Conservation (phyloP, 2,888 invertebrate genomes). For the Protonemura montana region DNA sequence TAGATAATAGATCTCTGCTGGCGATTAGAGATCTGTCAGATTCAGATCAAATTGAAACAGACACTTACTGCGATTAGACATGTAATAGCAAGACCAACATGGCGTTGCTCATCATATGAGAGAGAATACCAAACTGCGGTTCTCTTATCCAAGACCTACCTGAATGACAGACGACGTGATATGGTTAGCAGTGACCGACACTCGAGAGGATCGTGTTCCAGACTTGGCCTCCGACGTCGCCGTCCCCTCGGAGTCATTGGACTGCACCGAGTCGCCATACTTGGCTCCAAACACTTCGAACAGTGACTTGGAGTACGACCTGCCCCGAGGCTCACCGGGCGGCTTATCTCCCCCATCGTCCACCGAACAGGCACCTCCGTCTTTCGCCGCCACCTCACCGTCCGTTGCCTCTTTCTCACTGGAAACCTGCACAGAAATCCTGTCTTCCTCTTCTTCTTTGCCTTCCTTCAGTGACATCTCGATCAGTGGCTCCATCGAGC, state of each 20-base stretch:
- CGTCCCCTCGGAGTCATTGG: background rate
- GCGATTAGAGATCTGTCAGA: no score
- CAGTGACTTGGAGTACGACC: conserved; percentile 30
- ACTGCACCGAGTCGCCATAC: conserved; percentile 27
- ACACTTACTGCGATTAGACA: no score
- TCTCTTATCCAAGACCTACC: no score
- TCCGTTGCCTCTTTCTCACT: background rate
- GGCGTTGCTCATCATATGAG: no score
- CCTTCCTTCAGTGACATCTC: conserved; percentile 23
- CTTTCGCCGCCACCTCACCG: background rate
- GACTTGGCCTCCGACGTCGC: background rate
- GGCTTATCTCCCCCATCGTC: background rate
- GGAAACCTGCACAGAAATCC: background rate
- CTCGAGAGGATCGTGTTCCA: conserved; percentile 2
- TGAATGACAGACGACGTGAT: conserved; percentile 46
- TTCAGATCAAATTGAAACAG: no score
- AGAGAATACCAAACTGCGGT: no score
- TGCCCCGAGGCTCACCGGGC: background rate
- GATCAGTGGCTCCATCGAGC: conserved; percentile 38
- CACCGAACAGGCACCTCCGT: conserved; percentile 29
- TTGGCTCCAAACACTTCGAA: conserved; percentile 35
- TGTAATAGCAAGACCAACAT: no score
- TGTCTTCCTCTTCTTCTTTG: conserved; percentile 38
- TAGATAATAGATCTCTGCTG: no score
- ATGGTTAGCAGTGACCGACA: conserved; percentile 28